Percentiles rank a stretch among this genome's conserved stretches.
phyloP scores from a whole-genome alignment of 1,140 invertebrate genomes.

The Euschistus heros region DNA sequence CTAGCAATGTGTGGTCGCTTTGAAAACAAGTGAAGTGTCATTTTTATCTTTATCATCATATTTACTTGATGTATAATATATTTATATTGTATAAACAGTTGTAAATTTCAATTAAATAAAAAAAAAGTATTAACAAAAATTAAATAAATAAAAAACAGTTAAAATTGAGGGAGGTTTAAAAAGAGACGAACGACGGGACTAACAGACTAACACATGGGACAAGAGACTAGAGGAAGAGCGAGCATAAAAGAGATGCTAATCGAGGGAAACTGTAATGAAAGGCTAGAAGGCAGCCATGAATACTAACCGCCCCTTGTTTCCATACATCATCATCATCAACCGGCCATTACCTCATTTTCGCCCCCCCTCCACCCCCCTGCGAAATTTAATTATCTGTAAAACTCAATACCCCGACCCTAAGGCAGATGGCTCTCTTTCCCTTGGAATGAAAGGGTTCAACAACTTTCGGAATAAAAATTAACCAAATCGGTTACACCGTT shows the following conservation, averaged over 20 bases:
- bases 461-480: constrained; percentile 12
- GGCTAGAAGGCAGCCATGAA: constrained; percentile 8
- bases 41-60: too few species aligned
- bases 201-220: background rate
- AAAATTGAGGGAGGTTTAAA: too few species aligned
- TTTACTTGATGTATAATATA: too few species aligned
- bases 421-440: background rate
- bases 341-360: constrained; percentile 16
- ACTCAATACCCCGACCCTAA: constrained; percentile 5
- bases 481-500: background rate
- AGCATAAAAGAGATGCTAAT: constrained; percentile 16
- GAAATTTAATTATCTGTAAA: constrained; percentile 17
- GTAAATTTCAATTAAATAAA: too few species aligned
- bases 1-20: too few species aligned
- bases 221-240: constrained; percentile 1
- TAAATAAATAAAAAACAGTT: too few species aligned
- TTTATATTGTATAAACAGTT: too few species aligned
- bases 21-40: too few species aligned
- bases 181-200: too few species aligned
- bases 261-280: constrained; percentile 13
- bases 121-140: too few species aligned
- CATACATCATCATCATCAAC: constrained; percentile 17
- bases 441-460: constrained; percentile 12
- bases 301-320: constrained; percentile 12
- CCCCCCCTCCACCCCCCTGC: background rate